Conservation (phyloP, 2,888 invertebrate species). For the Acleris emargana region DNA sequence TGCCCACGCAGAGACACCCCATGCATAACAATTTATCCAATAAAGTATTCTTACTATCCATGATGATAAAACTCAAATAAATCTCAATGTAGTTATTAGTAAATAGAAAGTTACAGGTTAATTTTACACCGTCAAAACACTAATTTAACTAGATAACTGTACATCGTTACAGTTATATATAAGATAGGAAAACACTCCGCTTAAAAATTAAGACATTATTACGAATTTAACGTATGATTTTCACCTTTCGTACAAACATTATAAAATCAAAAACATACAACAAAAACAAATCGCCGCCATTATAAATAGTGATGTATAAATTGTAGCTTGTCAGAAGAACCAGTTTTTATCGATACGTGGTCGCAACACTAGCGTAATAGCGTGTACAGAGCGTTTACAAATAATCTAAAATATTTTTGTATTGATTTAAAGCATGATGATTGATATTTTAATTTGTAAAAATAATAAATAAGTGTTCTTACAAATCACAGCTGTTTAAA, state of each 20-base stretch:
- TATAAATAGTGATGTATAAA: conserved; percentile 20
- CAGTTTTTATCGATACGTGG: neutral
- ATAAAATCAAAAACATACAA: conserved; percentile 32
- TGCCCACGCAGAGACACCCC: conserved; percentile 66
- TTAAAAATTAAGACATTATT: neutral
- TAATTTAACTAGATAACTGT: neutral
- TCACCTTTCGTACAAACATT: conserved; percentile 10
- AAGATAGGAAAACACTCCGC: neutral
- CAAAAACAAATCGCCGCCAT: conserved; percentile 37
- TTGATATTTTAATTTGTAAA: neutral
- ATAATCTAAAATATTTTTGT: too few relatives aligned
- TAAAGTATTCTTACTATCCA: conserved; percentile 52
- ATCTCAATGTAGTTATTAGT: neutral
- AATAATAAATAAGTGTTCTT: neutral
- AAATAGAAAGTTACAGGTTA: conserved; percentile 23
- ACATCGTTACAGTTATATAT: neutral
- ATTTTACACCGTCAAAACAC: neutral
- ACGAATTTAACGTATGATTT: neutral
- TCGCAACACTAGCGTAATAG: too few relatives aligned
- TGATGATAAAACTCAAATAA: conserved; percentile 39
- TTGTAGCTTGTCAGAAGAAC: conserved; percentile 1
- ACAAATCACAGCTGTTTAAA: conserved; percentile 1
- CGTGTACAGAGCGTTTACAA: too few relatives aligned
- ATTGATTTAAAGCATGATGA: too few relatives aligned
- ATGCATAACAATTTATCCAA: conserved; percentile 60